Conservation (phyloP, 2,113 vertebrate genomes). For the Calidris pygmaea region DNA sequence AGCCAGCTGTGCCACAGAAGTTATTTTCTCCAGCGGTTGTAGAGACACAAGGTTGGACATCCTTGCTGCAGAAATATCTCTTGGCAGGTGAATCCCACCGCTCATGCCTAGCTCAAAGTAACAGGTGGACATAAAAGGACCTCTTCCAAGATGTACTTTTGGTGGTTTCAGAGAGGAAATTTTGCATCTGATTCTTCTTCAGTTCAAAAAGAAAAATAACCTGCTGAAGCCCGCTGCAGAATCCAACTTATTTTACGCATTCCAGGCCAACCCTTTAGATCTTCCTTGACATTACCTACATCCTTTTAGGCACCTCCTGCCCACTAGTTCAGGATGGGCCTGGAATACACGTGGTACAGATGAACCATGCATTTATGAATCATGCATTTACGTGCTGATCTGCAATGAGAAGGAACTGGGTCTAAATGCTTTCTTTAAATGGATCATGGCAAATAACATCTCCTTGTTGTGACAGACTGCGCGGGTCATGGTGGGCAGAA, state of each 20-base stretch:
- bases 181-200: not conserved
- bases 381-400: not conserved
- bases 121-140: not conserved
- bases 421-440: not conserved
- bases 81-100: not conserved
- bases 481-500: not conserved
- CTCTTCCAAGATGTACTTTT: not conserved
- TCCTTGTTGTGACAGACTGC: not conserved
- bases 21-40: not conserved
- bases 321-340: not conserved
- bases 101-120: not conserved
- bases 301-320: not conserved
- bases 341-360: not conserved
- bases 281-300: not conserved
- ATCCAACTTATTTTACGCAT: not conserved
- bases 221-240: not conserved
- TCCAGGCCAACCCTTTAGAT: not conserved
- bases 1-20: not conserved
- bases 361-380: not conserved
- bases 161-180: not conserved
- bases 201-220: not conserved
- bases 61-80: not conserved
- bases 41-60: not conserved
- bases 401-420: not conserved
- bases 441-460: not conserved